Percentiles rank a stretch among this genome's conserved stretches.
These are phyloP conservation scores for Trichomycterus rosablanca DNA, from an alignment of 2,113 vertebrate species.

Conservation along the genomic window DNA sequence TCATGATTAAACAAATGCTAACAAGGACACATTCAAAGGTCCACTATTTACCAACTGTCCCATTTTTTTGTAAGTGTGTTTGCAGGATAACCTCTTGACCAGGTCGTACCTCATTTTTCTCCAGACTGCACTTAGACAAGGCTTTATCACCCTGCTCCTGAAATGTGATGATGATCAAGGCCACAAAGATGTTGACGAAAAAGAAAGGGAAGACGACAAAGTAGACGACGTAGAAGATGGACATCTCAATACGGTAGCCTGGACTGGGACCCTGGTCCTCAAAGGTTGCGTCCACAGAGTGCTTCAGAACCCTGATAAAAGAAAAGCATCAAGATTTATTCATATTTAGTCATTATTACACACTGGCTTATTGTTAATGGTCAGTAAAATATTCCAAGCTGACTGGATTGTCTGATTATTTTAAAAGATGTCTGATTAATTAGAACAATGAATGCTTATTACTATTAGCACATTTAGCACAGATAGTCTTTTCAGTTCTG, in stretches of 20 bases:
- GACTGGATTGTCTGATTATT: too few species aligned
- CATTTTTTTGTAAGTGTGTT: too few species aligned
- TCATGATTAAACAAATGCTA: too few species aligned
- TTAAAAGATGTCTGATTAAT: constrained; percentile 32
- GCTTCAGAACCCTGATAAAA: constrained; percentile 81
- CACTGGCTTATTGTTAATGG: too few species aligned
- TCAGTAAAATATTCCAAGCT: too few species aligned
- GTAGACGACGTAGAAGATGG: constrained; percentile 97
- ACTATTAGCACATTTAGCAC: background rate
- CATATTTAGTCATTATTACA: too few species aligned
- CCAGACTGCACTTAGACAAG: constrained; percentile 93
- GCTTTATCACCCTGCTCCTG: constrained; percentile 98
- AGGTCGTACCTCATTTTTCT: constrained; percentile 98
- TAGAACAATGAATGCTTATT: constrained; percentile 7
- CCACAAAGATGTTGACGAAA: constrained; percentile 98
- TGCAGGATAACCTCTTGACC: too few species aligned
- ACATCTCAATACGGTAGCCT: constrained; percentile 92
- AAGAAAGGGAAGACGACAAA: constrained; percentile 98
- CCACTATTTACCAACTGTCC: too few species aligned
- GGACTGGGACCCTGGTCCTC: constrained; percentile 92
- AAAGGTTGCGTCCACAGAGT: constrained; percentile 92
- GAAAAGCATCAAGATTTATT: background rate
- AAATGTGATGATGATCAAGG: constrained; percentile 97
- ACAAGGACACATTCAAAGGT: too few species aligned
- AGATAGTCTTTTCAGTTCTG: constrained; percentile 1